Conservation (phyloP, 35 echinoderm and acorn worm genomes). For the Patiria miniata region DNA sequence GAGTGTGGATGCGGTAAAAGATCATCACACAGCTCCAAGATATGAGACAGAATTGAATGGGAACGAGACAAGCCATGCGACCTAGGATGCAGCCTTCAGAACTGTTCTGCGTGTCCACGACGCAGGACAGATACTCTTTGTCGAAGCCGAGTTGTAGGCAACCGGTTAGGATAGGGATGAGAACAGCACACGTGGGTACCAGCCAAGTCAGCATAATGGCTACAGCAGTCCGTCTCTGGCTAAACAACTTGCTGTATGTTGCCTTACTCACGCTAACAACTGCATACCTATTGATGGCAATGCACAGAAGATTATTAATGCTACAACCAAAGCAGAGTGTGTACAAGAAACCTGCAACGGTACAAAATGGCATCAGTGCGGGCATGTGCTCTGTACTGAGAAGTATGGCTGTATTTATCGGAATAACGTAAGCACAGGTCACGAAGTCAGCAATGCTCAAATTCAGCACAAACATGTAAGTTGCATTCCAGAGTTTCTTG, state of each 20-base stretch:
- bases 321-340: constrained; percentile 55
- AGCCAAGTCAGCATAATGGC: constrained; percentile 37
- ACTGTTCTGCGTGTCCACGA: not conserved
- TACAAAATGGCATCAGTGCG: constrained; percentile 22
- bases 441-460: constrained; percentile 53
- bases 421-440: constrained; percentile 25
- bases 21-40: not conserved
- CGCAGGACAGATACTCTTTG: constrained; percentile 35
- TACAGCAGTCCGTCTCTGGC: not conserved
- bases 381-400: not conserved
- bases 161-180: constrained; percentile 30
- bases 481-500: constrained; percentile 48
- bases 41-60: constrained; percentile 4
- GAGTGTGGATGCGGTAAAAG: not conserved
- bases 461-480: constrained; percentile 66
- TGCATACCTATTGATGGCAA: constrained; percentile 52
- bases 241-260: constrained; percentile 40
- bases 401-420: constrained; percentile 31
- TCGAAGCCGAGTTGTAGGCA: constrained; percentile 40
- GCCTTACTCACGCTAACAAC: constrained; percentile 27
- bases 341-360: constrained; percentile 30
- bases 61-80: not conserved
- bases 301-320: constrained; percentile 52
- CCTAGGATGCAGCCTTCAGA: not conserved
- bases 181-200: constrained; percentile 16